phyloP scores from a whole-genome alignment of 37 sponge, comb jelly and placozoan species.

The Mnemiopsis leidyi region DNA sequence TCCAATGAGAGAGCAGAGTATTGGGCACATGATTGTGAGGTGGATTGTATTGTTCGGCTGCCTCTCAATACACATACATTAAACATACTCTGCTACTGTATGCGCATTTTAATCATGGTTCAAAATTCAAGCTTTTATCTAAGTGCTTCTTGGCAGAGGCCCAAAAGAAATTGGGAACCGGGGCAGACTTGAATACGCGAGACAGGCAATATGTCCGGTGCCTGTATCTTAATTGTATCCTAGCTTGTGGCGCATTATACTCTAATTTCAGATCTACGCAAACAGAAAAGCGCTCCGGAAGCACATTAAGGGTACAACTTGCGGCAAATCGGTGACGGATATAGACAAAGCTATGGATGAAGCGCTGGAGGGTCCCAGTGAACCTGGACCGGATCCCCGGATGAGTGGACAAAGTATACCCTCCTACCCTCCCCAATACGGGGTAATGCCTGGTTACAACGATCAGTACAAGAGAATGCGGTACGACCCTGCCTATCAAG shows the following conservation, averaged over 20 bases:
- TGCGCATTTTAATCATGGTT: background rate
- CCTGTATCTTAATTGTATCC: background rate
- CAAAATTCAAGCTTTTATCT: background rate
- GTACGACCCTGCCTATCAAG: slow-evolving; percentile 41
- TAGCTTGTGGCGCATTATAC: background rate
- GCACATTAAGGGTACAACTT: slow-evolving; percentile 61
- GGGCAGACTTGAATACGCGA: background rate
- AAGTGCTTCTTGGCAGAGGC: background rate
- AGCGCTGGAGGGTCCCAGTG: slow-evolving; percentile 44
- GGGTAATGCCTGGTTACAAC: background rate
- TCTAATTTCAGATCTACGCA: slow-evolving; percentile 36
- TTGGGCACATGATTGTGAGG: background rate
- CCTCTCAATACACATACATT: background rate
- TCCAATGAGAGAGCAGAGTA: slow-evolving; percentile 2
- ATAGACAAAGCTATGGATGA: slow-evolving; percentile 63
- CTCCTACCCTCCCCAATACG: background rate
- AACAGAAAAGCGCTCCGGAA: slow-evolving; percentile 54
- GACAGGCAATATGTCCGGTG: background rate
- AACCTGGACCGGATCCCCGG: slow-evolving; percentile 40
- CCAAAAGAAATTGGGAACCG: background rate
- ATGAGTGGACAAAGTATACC: background rate
- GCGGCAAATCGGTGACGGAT: slow-evolving; percentile 49
- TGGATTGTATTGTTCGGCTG: background rate
- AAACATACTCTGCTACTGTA: background rate
- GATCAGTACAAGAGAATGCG: slow-evolving; percentile 64